Evolutionary conservation across 37 sponge, comb jelly and placozoan genomes (phyloP), one percentile per base, ranked within the genome.

Genomic region (Ephydatia muelleri): DNA sequence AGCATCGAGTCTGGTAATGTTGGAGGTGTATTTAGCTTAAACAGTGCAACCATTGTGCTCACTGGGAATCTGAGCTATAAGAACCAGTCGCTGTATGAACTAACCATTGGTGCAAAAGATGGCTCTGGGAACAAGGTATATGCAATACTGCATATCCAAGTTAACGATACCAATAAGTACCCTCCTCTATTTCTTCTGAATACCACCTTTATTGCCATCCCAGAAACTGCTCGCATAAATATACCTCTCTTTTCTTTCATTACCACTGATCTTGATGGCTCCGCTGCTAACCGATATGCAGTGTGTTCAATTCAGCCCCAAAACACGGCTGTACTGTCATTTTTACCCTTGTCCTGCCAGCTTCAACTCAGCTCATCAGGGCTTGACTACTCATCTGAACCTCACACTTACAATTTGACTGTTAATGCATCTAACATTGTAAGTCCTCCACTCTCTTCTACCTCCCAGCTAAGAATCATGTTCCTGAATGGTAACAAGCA

Each of bases 401-500:
- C 67, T 30, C 64, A 43, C 0, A 66, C 65, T 14, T 93, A 85
- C 40, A 80, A 35, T 31, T 38, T 93, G 8, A 80, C 76, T 33
- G 68, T 93, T 9, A 65, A 68, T 64, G 89, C 93, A 3, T 38
- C 73, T 23, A 85, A 88, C 67, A 0, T 27, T 26, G 73, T 47
- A 14, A 75, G 30, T 1, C 84, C 84, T 43, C 8, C 66, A 26
- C 27, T 49, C 33, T 79, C 86, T 5, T 40, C 77, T 26, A 39
- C 22, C 36, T 87, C 83, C 0, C 49, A 35, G 33, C 64, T 91
- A 26, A 19, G 21, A 5, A 72, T 94, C 21, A 30, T 2, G 2
- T 75, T 94, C 26, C 80, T 84, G 37, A 89, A 94, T 82, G 95
- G 85, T 5, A 94, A 94, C 49, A 90, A 76, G 34, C 76, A 86